Base-by-base conservation (phyloP, 2,113 vertebrate genomes). In the Gobio gobio region DNA sequence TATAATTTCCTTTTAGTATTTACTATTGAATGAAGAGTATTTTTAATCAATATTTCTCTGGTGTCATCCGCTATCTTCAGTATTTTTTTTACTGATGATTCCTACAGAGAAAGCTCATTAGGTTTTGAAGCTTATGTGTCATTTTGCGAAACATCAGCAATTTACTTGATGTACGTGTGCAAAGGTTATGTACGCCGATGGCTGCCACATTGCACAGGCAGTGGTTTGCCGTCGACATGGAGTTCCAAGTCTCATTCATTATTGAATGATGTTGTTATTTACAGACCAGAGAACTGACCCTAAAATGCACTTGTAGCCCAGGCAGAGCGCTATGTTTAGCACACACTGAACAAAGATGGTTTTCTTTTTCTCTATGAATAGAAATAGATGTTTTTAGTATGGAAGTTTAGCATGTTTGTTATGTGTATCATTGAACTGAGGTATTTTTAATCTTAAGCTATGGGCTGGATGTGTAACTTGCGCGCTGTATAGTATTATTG, bases 181-280 rank as follows among this genome's bases (percentile, higher is more conserved):
- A 56, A 56, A 22, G 54, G 54, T 56, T 56, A 18, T 22, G 54
- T 56, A 56, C 18, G n/a, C 40, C 2, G 13, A 54, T 82, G 63
- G 76, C 54, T 85, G 74, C 49, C 45, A 64, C 81, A 49, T 84
- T 72, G 33, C 36, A 64, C 76, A 70, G 80, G 45, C 45, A 36
- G 26, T 70, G 61, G 43, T 72, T 82, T 75, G 64, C 36, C 24
- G n/a, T 84, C 20, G 72, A 64, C 20, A 59, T 61, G 29, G 29
- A 84, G 63, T 24, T 64, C 73, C n/a, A 70, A 73, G 70, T 24
- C 81, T 84, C 74, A 84, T 87, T 87, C 77, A 86, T 87, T 88
- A 86, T 88, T 84, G 78, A 87, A 84, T 86, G 83, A 82, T 87
- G 63, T 73, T 85, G 59, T 88, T 90, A 88, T 88, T 87, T 87